These are phyloP conservation scores for Pissodes strobi DNA, from an alignment of 1,140 invertebrate genomes.

Conservation along the genomic window DNA sequence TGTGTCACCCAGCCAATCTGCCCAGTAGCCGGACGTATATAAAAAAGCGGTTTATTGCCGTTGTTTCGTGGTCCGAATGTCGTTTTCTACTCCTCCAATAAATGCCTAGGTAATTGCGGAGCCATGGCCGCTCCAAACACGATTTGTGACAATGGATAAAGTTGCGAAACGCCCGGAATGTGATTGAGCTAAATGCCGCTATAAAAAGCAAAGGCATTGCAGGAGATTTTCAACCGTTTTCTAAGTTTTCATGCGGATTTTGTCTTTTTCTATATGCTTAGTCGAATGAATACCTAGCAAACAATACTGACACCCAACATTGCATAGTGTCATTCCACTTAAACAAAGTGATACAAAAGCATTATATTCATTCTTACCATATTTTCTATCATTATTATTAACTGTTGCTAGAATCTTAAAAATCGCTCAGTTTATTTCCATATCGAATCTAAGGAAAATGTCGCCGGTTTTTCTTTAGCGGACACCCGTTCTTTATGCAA, in stretches of 20 bases:
- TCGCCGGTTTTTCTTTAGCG: too few species aligned
- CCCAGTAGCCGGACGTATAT: slow-evolving; percentile 9
- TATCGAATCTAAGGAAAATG: too few species aligned
- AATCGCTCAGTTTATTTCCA: too few species aligned
- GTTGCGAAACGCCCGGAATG: slow-evolving; percentile 33
- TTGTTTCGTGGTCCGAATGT: slow-evolving; percentile 20
- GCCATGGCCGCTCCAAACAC: slow-evolving; percentile 31
- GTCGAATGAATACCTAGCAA: too few species aligned
- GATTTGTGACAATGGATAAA: slow-evolving; percentile 38
- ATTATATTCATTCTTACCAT: too few species aligned
- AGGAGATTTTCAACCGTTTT: slow-evolving; percentile 23
- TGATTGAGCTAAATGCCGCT: slow-evolving; percentile 32
- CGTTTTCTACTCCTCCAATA: slow-evolving; percentile 34
- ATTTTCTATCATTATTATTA: too few species aligned
- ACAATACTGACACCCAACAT: too few species aligned
- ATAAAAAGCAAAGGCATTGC: slow-evolving; percentile 27
- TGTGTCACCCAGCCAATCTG: not conserved
- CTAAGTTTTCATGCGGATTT: not conserved
- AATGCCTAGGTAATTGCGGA: slow-evolving; percentile 34
- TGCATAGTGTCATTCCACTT: too few species aligned
- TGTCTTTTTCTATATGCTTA: too few species aligned
- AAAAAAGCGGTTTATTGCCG: slow-evolving; percentile 27
- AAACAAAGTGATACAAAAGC: too few species aligned
- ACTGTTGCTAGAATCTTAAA: too few species aligned
- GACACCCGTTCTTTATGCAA: too few species aligned